Conservation (phyloP, 2,888 invertebrate genomes). For the Drosophila subsilvestris region DNA sequence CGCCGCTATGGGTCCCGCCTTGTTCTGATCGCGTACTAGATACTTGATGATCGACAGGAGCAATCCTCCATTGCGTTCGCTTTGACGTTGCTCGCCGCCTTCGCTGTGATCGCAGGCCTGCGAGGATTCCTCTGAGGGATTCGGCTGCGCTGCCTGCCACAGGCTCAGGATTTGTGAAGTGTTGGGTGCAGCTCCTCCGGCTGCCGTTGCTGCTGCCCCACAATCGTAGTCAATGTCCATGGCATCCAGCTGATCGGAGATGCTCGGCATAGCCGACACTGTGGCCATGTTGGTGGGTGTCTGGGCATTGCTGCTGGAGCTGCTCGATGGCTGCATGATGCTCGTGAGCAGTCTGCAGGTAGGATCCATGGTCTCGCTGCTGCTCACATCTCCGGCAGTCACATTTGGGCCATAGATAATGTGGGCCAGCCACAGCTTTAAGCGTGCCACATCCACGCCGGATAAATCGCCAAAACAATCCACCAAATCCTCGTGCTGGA, state of each 20-base stretch:
- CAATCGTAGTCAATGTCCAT: constrained; percentile 85
- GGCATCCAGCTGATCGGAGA: constrained; percentile 83
- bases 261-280: constrained; percentile 83
- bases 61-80: constrained; percentile 88
- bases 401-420: constrained; percentile 87
- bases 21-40: constrained; percentile 87
- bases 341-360: constrained; percentile 70
- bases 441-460: constrained; percentile 86
- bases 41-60: constrained; percentile 89
- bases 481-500: constrained; percentile 88
- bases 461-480: constrained; percentile 88
- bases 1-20: constrained; percentile 73
- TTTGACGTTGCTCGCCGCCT: constrained; percentile 13
- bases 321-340: constrained; percentile 82
- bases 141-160: constrained; percentile 84
- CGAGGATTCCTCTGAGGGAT: constrained; percentile 84
- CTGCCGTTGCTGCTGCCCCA: constrained; percentile 4
- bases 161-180: constrained; percentile 76
- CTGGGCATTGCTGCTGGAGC: constrained; percentile 85
- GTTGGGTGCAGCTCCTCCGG: constrained; percentile 47
- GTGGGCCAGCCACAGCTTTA: constrained; percentile 88
- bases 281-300: constrained; percentile 85
- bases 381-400: constrained; percentile 58
- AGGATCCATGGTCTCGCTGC: constrained; percentile 59
- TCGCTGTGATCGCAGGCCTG: constrained; percentile 77